These are phyloP conservation scores for Geococcyx californianus DNA, from an alignment of 2,113 vertebrate species.

Conservation along the genomic window DNA sequence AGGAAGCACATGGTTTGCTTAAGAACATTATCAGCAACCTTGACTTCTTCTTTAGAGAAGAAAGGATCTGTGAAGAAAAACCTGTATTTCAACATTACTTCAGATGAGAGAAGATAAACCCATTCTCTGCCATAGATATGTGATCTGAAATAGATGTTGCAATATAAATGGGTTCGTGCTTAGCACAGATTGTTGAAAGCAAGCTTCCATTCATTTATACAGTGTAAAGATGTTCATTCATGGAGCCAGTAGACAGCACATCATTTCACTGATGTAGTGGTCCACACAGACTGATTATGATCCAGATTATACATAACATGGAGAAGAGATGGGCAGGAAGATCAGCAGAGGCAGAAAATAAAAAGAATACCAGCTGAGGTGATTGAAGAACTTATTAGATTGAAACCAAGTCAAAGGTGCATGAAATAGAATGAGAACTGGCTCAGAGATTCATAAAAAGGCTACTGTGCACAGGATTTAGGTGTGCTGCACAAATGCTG, in stretches of 20 bases:
- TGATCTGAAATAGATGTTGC: neutral
- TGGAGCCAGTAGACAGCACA: neutral
- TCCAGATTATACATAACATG: neutral
- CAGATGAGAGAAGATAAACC: neutral
- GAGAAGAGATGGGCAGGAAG: neutral
- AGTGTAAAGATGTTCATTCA: neutral
- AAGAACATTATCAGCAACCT: neutral
- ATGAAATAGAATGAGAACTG: neutral
- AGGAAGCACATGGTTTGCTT: neutral
- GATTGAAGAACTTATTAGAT: neutral
- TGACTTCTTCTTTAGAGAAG: neutral
- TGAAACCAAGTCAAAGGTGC: neutral
- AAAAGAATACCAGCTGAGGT: neutral
- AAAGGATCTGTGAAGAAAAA: neutral
- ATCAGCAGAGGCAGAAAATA: neutral
- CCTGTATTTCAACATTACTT: neutral
- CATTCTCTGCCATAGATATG: neutral
- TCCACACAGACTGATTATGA: neutral
- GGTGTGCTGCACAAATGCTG: neutral
- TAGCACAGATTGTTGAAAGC: neutral
- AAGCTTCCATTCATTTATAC: neutral
- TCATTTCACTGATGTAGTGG: neutral
- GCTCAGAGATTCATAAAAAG: neutral
- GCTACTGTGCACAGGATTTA: neutral
- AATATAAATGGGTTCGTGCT: neutral